Conservation (phyloP, 2,797 vertebrate genomes). For the Chrysocyon brachyurus region DNA sequence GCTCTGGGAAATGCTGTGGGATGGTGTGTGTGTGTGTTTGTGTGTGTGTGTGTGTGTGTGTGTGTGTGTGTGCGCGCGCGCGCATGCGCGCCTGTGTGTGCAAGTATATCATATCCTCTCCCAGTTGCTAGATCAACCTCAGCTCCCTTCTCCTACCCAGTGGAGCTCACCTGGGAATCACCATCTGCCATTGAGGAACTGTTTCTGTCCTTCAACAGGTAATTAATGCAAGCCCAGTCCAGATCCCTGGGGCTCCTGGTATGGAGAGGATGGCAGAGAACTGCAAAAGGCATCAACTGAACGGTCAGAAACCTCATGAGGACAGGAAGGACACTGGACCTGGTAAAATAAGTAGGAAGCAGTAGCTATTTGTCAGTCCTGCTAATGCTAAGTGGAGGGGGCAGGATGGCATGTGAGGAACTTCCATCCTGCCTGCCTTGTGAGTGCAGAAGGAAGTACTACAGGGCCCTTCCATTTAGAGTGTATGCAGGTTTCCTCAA, state of each 20-base stretch:
- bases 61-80: slow-evolving; percentile 78
- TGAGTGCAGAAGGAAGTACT: background rate
- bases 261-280: slow-evolving; percentile 71
- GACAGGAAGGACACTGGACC: slow-evolving; percentile 89
- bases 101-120: background rate
- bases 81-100: too few relatives aligned
- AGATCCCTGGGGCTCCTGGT: slow-evolving; percentile 89
- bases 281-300: slow-evolving; percentile 90
- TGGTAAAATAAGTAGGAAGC: slow-evolving; percentile 94
- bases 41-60: slow-evolving; percentile 84
- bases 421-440: slow-evolving; percentile 73
- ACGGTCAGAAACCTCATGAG: slow-evolving; percentile 93
- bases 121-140: background rate
- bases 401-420: background rate
- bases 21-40: slow-evolving; percentile 85
- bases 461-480: background rate
- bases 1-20: slow-evolving; percentile 77
- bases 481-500: background rate
- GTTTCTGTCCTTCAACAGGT: slow-evolving; percentile 95
- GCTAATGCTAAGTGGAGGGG: slow-evolving; percentile 87
- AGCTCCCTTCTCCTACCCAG: slow-evolving; percentile 87
- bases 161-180: slow-evolving; percentile 91
- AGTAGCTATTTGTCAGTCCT: slow-evolving; percentile 93
- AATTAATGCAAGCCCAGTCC: slow-evolving; percentile 94
- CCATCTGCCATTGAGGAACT: slow-evolving; percentile 91